Base-by-base conservation (phyloP, 2,797 vertebrate genomes). In the Pseudopleuronectes americanus region DNA sequence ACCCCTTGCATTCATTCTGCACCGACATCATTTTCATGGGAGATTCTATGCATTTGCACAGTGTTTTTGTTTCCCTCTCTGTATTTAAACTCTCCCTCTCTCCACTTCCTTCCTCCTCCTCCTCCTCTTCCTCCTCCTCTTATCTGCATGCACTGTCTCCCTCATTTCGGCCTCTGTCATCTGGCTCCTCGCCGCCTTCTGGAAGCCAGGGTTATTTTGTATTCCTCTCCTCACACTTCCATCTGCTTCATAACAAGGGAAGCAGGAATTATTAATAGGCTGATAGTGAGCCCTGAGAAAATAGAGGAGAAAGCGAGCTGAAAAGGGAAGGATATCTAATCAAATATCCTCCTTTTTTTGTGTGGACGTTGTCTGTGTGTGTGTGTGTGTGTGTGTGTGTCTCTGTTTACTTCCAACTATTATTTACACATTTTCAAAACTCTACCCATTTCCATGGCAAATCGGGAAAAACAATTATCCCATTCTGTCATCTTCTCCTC, bases 231-330 rank as follows among this genome's bases (percentile, higher is more conserved):
- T 75, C 68, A 19, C 72, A 68, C 73, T 33, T 80, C 87, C 80
- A 83, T 91, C 87, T 89, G 87, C 79, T 85, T 77, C 84, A 76
- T 86, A 85, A 87, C 83, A 76, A 82, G 80, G 68, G 68, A 74
- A 84, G 83, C 76, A 77, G 71, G 68, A 88, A 76, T 90, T 88
- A 90, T 91, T 90, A 90, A 85, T 80, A 69, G 77, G 78, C 76
- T 76, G 76, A 87, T 85, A 74, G 68, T 72, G 77, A 77, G 64
- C 74, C 76, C 52, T 23, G 69, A 74, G 71, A 84, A 90, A 83
- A 81, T 57, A 2, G 12, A 8, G n/a, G 57, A 2, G 47, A 79
- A 71, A 76, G 64, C 0, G 48, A 69, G 68, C 74, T 77, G 75
- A 79, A 81, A 76, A 56, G 70, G 68, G 74, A 73, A 80, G 63